A percentile compares a stretch with the other conserved stretches of the same genome.
phyloP scores from a whole-genome alignment of 1,140 invertebrate genomes.

The Nebria ingens region DNA sequence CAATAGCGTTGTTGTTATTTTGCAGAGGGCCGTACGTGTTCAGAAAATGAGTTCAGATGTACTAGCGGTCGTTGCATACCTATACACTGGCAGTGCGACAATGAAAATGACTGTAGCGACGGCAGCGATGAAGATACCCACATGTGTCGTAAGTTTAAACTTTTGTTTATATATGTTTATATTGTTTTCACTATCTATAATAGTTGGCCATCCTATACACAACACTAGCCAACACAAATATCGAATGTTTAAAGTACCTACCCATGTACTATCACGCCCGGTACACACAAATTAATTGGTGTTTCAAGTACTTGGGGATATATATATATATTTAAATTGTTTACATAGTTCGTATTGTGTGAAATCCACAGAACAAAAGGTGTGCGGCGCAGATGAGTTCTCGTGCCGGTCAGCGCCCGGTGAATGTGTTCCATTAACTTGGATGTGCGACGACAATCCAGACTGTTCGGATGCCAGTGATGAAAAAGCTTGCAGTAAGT shows the following conservation, averaged over 20 bases:
- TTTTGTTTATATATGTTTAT: neutral
- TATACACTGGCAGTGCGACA: constrained; percentile 56
- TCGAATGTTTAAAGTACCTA: no score
- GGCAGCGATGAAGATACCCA: constrained; percentile 61
- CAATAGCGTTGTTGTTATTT: no score
- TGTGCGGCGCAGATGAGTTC: constrained; percentile 77
- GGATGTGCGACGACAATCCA: constrained; percentile 81
- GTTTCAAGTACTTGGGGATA: no score
- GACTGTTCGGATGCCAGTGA: constrained; percentile 86
- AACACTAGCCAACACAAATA: constrained; percentile 5
- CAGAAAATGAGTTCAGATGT: constrained; percentile 49
- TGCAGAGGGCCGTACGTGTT: constrained; percentile 42
- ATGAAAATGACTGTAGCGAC: constrained; percentile 54
- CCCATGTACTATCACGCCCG: no score
- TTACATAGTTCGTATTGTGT: no score
- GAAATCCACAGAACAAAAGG: constrained; percentile 50
- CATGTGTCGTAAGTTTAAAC: constrained; percentile 49
- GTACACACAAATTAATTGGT: no score
- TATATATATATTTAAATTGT: no score
- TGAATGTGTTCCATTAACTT: constrained; percentile 79
- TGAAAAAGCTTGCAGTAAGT: constrained; percentile 79
- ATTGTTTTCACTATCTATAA: neutral
- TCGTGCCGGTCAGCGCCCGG: constrained; percentile 65
- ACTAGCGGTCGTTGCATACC: constrained; percentile 58
- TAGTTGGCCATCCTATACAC: no score